Percentiles rank a stretch among this genome's conserved stretches.
Evolutionary conservation across 1,140 invertebrate genomes (phyloP).

Genomic region (Musca domestica): DNA sequence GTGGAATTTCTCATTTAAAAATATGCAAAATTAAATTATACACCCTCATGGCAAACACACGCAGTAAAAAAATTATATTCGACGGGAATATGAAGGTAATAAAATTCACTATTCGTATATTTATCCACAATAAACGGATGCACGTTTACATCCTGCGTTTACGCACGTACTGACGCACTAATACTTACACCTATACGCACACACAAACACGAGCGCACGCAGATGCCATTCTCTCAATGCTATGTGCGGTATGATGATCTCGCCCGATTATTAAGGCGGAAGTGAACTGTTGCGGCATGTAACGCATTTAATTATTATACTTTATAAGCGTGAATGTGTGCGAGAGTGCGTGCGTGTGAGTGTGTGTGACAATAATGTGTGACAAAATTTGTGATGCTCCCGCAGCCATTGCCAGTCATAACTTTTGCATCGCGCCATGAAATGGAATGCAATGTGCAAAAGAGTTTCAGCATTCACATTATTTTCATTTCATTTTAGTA

Average conservation of each 20-base stretch:
- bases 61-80: too few relatives aligned
- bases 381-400: too few relatives aligned
- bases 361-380: conserved; percentile 6
- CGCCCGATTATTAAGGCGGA: conserved; percentile 24
- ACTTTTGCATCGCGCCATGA: too few relatives aligned
- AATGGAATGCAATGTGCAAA: too few relatives aligned
- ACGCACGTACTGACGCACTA: background rate
- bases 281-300: conserved; percentile 35
- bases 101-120: background rate
- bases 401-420: too few relatives aligned
- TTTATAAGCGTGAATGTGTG: conserved; percentile 17
- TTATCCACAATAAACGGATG: conserved; percentile 1
- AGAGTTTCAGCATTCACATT: too few relatives aligned
- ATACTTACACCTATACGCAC: conserved; percentile 24
- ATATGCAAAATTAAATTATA: too few relatives aligned
- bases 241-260: too few relatives aligned
- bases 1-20: too few relatives aligned
- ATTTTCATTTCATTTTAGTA: too few relatives aligned
- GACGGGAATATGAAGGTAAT: background rate
- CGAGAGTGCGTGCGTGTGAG: too few relatives aligned
- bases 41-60: too few relatives aligned
- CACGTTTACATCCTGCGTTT: background rate
- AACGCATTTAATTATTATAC: conserved; percentile 33
- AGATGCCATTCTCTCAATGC: background rate
- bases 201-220: conserved; percentile 12